These are phyloP conservation scores for Diabrotica virgifera DNA, from an alignment of 1,140 invertebrate genomes.

Conservation along the genomic window DNA sequence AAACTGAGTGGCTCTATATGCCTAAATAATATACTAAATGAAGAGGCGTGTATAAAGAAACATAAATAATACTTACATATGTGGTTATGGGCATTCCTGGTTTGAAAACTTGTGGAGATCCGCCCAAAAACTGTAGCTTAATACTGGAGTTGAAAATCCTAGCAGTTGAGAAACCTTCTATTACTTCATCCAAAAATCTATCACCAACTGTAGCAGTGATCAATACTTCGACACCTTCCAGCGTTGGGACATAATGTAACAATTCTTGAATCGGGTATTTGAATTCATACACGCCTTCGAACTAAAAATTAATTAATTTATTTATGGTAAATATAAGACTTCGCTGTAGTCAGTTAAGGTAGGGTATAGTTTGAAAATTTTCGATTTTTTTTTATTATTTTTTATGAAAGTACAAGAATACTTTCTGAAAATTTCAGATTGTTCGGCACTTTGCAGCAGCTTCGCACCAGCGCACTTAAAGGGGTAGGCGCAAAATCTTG, in stretches of 20 bases:
- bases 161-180: conserved; percentile 83
- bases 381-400: no score
- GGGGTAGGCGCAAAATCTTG: no score
- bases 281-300: conserved; percentile 83
- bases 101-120: conserved; percentile 89
- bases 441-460: no score
- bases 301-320: conserved; percentile 54
- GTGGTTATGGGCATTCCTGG: conserved; percentile 82
- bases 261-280: conserved; percentile 80
- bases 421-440: no score
- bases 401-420: no score
- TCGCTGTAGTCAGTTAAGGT: background rate
- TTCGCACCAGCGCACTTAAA: no score
- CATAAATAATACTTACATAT: conserved; percentile 59
- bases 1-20: no score
- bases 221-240: conserved; percentile 81
- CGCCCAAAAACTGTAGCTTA: conserved; percentile 80
- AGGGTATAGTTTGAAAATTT: no score
- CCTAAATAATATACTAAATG: no score
- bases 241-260: conserved; percentile 58
- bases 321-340: background rate
- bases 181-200: conserved; percentile 80
- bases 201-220: conserved; percentile 88
- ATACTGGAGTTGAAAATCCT: conserved; percentile 84
- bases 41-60: no score